Conservation (phyloP, 2,113 vertebrate genomes). For the Montifringilla adamsi region DNA sequence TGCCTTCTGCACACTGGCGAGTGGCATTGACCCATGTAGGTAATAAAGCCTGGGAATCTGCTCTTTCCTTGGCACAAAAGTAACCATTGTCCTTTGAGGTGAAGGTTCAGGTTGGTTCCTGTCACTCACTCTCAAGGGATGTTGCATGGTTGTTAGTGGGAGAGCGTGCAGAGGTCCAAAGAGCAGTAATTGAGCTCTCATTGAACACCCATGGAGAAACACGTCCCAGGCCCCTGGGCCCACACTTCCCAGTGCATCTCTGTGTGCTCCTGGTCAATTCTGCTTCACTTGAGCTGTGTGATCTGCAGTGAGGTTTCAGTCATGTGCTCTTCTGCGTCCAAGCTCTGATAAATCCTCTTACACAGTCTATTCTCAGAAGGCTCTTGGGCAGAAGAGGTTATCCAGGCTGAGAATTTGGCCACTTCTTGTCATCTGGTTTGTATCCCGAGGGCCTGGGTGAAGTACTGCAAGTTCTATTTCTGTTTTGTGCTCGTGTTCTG, state of each 20-base stretch:
- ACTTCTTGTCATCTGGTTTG: not conserved
- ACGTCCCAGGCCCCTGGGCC: no score
- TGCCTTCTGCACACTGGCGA: accelerated
- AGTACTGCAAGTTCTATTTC: not conserved
- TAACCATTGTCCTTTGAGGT: not conserved
- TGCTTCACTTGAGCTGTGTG: not conserved
- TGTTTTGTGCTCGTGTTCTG: not conserved
- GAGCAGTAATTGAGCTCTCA: not conserved
- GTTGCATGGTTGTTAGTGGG: not conserved
- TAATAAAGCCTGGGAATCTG: not conserved
- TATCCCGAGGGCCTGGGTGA: not conserved
- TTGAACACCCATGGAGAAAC: not conserved
- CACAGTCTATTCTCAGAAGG: not conserved
- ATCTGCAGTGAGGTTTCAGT: not conserved
- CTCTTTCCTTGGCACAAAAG: not conserved
- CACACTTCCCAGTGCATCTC: accelerated
- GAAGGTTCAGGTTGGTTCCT: not conserved
- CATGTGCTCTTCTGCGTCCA: not conserved
- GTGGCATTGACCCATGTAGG: accelerated
- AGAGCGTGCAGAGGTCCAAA: not conserved
- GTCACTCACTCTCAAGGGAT: not conserved
- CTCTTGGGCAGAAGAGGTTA: conserved; percentile 4
- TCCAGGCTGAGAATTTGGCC: not conserved
- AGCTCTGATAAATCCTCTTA: conserved; percentile 38
- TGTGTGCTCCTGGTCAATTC: accelerated